phyloP scores from a whole-genome alignment of 2,888 invertebrate species.

The Tanytarsus gracilentus region DNA sequence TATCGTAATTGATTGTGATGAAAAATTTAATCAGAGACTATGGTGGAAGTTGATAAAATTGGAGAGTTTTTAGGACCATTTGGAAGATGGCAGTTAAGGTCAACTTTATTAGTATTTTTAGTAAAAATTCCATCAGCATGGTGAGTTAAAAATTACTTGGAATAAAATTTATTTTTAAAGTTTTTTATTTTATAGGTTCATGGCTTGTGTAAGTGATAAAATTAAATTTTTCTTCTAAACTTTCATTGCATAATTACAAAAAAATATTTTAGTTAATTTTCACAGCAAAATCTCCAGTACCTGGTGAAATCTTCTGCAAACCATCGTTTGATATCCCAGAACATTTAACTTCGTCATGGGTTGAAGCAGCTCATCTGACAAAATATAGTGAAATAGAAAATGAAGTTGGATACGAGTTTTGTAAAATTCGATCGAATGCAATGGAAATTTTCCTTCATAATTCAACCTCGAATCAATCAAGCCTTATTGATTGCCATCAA shows the following conservation, averaged over 20 bases:
- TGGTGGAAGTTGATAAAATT: constrained; percentile 37
- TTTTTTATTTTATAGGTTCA: constrained; percentile 34
- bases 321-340: neutral
- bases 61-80: constrained; percentile 42
- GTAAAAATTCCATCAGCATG: constrained; percentile 46
- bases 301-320: neutral
- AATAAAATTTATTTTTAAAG: neutral
- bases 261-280: neutral
- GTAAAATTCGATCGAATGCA: neutral
- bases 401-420: neutral
- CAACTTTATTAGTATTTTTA: constrained; percentile 42
- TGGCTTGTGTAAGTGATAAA: constrained; percentile 42
- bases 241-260: neutral
- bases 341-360: neutral
- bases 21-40: too few species aligned
- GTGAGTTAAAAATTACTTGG: constrained; percentile 39
- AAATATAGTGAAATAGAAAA: neutral
- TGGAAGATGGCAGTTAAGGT: constrained; percentile 45
- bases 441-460: neutral
- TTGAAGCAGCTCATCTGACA: neutral
- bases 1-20: too few species aligned
- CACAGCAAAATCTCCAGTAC: neutral
- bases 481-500: constrained; percentile 38
- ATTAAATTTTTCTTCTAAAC: neutral
- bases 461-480: too few species aligned